phyloP scores from a whole-genome alignment of 2,888 invertebrate genomes.

The Selenia dentaria region DNA sequence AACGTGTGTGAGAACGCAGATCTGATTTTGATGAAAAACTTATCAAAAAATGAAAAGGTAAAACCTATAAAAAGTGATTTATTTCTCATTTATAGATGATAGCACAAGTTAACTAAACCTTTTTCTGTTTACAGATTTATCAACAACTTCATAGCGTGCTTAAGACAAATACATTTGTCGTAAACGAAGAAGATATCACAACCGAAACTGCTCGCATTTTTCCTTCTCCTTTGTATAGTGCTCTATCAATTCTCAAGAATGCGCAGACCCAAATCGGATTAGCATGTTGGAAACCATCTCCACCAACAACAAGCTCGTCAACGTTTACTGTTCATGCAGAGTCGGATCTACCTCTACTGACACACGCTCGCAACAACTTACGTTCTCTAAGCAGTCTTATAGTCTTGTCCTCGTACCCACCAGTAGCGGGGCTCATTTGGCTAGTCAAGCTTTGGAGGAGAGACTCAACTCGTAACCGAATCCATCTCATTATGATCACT shows the following conservation, averaged over 20 bases:
- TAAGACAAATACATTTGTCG: neutral
- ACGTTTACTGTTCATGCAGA: conserved; percentile 16
- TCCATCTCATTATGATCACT: conserved; percentile 30
- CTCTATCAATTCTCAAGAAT: conserved; percentile 7
- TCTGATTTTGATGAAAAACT: conserved; percentile 31
- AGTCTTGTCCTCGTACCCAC: conserved; percentile 34
- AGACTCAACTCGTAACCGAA: conserved; percentile 27
- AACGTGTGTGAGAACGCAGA: conserved; percentile 17
- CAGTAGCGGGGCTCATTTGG: conserved; percentile 31
- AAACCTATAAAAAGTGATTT: neutral
- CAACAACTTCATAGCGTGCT: neutral
- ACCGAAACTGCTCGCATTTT: neutral
- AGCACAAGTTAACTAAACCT: too few species aligned
- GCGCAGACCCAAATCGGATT: conserved; percentile 27
- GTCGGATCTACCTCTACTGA: conserved; percentile 30
- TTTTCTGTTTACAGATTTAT: conserved; percentile 9
- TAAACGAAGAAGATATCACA: conserved; percentile 2
- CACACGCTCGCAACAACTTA: conserved; percentile 22
- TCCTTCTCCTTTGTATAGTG: conserved; percentile 1
- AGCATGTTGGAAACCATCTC: conserved; percentile 30
- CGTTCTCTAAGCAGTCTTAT: conserved; percentile 28
- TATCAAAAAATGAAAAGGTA: conserved; percentile 33
- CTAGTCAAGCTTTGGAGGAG: conserved; percentile 35
- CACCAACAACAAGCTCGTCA: conserved; percentile 21
- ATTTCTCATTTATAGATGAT: neutral